phyloP scores from a whole-genome alignment of 2,888 invertebrate species.

The Lordiphosa andalusiaca region DNA sequence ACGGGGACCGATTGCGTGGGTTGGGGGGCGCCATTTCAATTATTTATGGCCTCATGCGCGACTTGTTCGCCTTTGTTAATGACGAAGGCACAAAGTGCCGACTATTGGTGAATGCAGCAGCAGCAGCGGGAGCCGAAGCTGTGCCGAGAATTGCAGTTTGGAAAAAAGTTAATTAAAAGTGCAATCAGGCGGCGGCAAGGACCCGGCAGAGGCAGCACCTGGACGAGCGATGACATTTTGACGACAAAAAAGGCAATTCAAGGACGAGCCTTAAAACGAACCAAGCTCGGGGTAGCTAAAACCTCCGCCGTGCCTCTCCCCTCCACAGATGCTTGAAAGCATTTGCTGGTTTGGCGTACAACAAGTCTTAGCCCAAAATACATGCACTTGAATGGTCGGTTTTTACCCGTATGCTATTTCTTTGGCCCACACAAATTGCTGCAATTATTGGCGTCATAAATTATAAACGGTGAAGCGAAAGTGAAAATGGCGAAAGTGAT shows the following conservation, averaged over 20 bases:
- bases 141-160: constrained; percentile 27
- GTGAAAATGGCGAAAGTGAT: constrained; percentile 26
- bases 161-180: constrained; percentile 76
- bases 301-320: neutral
- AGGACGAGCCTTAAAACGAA: constrained; percentile 46
- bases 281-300: constrained; percentile 2
- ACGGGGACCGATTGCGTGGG: constrained; percentile 31
- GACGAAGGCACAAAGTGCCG: constrained; percentile 50
- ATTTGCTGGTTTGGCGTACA: constrained; percentile 23
- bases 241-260: constrained; percentile 40
- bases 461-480: constrained; percentile 50
- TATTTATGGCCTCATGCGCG: constrained; percentile 58
- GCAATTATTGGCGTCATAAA: constrained; percentile 74
- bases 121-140: constrained; percentile 15
- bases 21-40: constrained; percentile 43
- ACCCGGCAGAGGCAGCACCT: constrained; percentile 28
- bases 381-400: constrained; percentile 15
- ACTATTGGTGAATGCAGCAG: constrained; percentile 51
- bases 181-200: constrained; percentile 63
- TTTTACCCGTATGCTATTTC: constrained; percentile 4
- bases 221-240: constrained; percentile 41
- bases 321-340: constrained; percentile 8
- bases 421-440: constrained; percentile 52
- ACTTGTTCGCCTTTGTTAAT: constrained; percentile 65
- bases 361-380: constrained; percentile 51